Base-by-base conservation (phyloP, 2,113 vertebrate genomes). In the Grus americana region DNA sequence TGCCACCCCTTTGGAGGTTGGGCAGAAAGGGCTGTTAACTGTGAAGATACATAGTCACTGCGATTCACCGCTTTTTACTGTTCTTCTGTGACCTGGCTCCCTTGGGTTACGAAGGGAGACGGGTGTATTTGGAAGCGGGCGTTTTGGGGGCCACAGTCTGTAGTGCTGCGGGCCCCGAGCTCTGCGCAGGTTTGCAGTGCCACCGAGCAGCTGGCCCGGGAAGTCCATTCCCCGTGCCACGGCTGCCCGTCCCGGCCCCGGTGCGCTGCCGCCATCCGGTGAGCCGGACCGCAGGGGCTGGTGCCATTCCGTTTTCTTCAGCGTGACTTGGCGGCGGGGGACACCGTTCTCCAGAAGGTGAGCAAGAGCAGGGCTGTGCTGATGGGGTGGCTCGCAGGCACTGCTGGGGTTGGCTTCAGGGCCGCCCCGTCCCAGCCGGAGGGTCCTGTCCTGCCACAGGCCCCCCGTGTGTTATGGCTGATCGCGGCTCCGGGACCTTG, bases 301-400 rank as follows among this genome's bases (percentile, higher is more conserved):
- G 34, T 40, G 68, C 3, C 0, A 4, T 6, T 52, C 12, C 50
- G 13, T 12, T 52, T 14, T 26, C 50, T 13, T 16, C 7, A 18
- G 15, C 44, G 6, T 10, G 44, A 10, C 59, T 18, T 5, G 2
- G 47, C 0, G 3, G 15, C 1, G 1, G 47, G 21, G 5, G 5
- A 36, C 3, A 5, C 1, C 4, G 20, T 9, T 65, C n/a, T 27
- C 47, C 62, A 15, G 49, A 36, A 34, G 50, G 9, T 34, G 55
- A 17, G 17, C 1, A 1, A 7, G 17, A 40, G 65, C 4, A 12
- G 71, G 30, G 34, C 29, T 10, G 36, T 3, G 1, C 22, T 17
- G 18, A 0, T 4, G 38, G 17, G 20, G 4, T 5, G 2, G n/a
- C 26, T 57, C 0, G 0, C 15, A 49, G 38, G 27, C 14, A 6